These are phyloP conservation scores for Chrysemys picta DNA, from an alignment of 2,113 vertebrate species.

Conservation along the genomic window DNA sequence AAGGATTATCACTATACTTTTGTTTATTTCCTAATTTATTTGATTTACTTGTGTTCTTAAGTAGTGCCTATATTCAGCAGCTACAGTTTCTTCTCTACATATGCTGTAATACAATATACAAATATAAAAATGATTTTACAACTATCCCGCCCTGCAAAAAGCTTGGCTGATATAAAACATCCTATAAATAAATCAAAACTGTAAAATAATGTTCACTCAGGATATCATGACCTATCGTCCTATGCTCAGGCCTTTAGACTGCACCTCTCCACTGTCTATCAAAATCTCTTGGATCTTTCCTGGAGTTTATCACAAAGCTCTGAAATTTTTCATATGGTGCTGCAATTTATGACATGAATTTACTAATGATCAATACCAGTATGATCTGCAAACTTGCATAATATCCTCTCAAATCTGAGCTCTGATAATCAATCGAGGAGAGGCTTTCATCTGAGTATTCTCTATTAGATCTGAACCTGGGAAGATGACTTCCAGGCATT, in stretches of 20 bases:
- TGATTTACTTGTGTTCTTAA: not conserved
- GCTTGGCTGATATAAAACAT: not conserved
- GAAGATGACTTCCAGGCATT: not conserved
- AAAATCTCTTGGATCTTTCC: not conserved
- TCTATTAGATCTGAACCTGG: not conserved
- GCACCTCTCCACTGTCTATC: not conserved
- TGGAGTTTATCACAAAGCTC: not conserved
- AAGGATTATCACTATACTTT: not conserved
- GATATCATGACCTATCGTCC: not conserved
- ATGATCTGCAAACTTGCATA: not conserved
- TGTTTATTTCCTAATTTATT: slow-evolving; percentile 23
- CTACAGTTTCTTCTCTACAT: not conserved
- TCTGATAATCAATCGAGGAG: not conserved
- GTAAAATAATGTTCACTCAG: not conserved
- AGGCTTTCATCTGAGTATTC: not conserved
- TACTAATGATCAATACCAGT: not conserved
- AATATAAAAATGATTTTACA: not conserved
- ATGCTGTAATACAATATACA: not conserved
- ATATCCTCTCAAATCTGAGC: not conserved
- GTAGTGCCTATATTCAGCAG: not conserved
- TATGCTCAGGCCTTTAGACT: not conserved
- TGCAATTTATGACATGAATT: not conserved
- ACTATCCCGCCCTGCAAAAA: not conserved
- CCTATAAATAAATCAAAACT: not conserved
- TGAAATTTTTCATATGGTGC: not conserved